A percentile compares a stretch with the other conserved stretches of the same genome.
These are phyloP conservation scores for Chelon labrosus DNA, from an alignment of 2,797 vertebrate genomes.

Conservation along the genomic window DNA sequence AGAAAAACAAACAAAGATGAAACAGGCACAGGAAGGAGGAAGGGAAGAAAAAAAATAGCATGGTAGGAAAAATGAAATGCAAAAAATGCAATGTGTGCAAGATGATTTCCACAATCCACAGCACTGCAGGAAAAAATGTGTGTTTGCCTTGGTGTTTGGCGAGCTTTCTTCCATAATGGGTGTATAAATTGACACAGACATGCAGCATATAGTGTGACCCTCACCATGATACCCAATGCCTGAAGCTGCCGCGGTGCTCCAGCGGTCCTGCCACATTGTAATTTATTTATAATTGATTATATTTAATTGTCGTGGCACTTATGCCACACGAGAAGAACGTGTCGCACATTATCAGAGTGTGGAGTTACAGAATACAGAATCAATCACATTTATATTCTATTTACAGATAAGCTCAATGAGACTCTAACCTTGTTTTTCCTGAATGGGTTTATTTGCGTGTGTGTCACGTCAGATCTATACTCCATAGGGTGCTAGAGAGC, in stretches of 20 bases:
- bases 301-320: background rate
- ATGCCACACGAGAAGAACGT: background rate
- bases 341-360: background rate
- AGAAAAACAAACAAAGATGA: conserved; percentile 59
- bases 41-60: conserved; percentile 16
- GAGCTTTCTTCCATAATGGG: conserved; percentile 37
- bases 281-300: conserved; percentile 29
- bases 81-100: conserved; percentile 23
- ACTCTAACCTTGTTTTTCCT: too few species aligned
- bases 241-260: conserved; percentile 30
- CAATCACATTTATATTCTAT: background rate
- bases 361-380: too few species aligned
- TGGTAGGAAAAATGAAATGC: conserved; percentile 29
- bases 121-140: conserved; percentile 14
- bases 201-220: conserved; percentile 35
- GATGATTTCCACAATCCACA: conserved; percentile 11
- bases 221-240: conserved; percentile 21
- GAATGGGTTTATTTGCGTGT: too few species aligned
- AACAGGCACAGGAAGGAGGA: conserved; percentile 21
- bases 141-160: conserved; percentile 12
- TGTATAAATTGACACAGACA: conserved; percentile 54
- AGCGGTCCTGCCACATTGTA: background rate
- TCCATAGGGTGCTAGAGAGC: too few species aligned
- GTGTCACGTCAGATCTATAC: too few species aligned
- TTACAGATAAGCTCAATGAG: too few species aligned